Evolutionary conservation across 1,140 invertebrate genomes (phyloP).

Genomic region (Zaprionus kolodkinae): DNA sequence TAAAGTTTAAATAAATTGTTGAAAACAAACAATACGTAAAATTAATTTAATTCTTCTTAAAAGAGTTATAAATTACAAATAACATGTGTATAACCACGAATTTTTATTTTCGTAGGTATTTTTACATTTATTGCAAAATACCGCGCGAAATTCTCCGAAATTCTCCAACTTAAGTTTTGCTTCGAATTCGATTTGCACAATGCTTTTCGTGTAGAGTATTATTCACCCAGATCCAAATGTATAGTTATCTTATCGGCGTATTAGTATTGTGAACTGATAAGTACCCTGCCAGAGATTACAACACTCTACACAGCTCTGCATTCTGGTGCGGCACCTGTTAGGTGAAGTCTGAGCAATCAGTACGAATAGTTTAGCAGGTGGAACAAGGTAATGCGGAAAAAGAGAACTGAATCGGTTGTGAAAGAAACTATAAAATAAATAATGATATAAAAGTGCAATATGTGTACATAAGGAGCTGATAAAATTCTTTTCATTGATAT

Average conservation of each 20-base stretch:
- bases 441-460: neutral
- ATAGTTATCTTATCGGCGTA: conserved; percentile 60
- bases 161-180: too few species aligned
- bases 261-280: conserved; percentile 57
- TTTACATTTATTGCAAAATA: neutral
- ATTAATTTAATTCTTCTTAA: too few species aligned
- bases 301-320: conserved; percentile 29
- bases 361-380: conserved; percentile 68
- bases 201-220: conserved; percentile 27
- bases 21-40: too few species aligned
- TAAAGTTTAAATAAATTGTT: too few species aligned
- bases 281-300: conserved; percentile 52
- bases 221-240: conserved; percentile 51
- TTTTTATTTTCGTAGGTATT: neutral
- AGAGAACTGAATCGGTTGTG: neutral
- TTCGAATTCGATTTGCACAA: conserved; percentile 59
- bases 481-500: conserved; percentile 1
- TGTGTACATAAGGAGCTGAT: neutral
- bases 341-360: conserved; percentile 45
- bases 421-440: neutral
- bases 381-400: conserved; percentile 60
- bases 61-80: too few species aligned
- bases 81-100: neutral
- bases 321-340: conserved; percentile 55
- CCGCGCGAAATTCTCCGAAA: neutral